Evolutionary conservation across 2,888 invertebrate genomes (phyloP).

Genomic region (Elysia crispata): DNA sequence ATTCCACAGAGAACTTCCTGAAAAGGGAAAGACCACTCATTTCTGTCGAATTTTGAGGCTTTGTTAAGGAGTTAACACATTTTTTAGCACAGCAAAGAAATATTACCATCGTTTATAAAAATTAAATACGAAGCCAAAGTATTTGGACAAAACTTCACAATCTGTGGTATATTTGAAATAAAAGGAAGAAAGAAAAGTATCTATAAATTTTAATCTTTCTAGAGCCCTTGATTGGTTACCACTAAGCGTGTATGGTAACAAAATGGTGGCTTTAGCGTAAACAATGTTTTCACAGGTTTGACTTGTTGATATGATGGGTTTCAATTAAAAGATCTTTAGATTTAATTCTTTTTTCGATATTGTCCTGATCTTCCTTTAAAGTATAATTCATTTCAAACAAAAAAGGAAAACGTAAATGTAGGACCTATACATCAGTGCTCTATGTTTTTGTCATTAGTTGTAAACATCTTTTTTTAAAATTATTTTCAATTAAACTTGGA

Average conservation of each 20-base stretch:
- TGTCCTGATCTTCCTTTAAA: no score
- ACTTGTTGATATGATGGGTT: neutral
- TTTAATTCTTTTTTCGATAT: no score
- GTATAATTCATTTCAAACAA: no score
- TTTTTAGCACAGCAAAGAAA: constrained; percentile 15
- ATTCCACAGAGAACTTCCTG: neutral
- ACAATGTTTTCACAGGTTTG: neutral
- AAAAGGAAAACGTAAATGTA: no score
- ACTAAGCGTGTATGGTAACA: constrained; percentile 49
- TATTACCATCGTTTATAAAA: neutral
- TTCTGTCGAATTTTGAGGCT: neutral
- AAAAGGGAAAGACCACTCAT: neutral
- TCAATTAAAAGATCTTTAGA: no score
- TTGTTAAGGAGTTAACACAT: neutral
- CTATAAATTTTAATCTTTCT: neutral
- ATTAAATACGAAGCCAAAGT: no score
- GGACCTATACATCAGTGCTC: no score
- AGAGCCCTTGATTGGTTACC: constrained; percentile 37
- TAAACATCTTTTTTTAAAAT: no score
- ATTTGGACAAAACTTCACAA: no score
- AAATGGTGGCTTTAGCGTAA: constrained; percentile 39
- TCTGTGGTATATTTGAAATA: neutral
- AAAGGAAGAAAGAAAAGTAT: neutral
- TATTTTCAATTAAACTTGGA: no score
- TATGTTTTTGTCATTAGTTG: no score